phyloP scores from a whole-genome alignment of 2,113 vertebrate genomes.

The Tenebrosternarchus preto region DNA sequence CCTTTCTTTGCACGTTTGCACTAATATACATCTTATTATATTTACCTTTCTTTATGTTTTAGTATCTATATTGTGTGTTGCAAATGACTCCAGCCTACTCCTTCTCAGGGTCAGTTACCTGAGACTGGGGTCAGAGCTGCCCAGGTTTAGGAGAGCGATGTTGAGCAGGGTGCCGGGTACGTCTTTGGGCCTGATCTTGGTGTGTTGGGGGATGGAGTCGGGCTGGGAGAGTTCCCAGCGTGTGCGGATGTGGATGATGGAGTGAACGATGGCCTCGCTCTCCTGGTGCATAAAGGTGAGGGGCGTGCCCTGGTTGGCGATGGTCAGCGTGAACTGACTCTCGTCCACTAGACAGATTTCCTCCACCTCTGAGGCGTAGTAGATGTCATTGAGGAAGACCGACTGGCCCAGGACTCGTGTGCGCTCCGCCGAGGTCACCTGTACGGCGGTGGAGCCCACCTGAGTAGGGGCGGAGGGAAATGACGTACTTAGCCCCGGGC shows the following conservation, averaged over 20 bases:
- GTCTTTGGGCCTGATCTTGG: conserved; percentile 96
- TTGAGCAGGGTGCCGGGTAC: conserved; percentile 95
- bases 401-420: conserved; percentile 93
- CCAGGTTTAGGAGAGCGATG: conserved; percentile 95
- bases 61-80: too few relatives aligned
- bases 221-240: conserved; percentile 96
- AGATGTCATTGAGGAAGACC: conserved; percentile 94
- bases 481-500: too few relatives aligned
- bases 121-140: conserved; percentile 96
- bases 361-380: conserved; percentile 97
- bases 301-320: conserved; percentile 95
- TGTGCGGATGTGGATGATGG: conserved; percentile 94
- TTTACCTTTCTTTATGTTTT: too few relatives aligned
- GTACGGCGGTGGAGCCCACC: conserved; percentile 95
- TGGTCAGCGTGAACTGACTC: conserved; percentile 96
- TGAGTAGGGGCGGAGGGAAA: conserved; percentile 56
- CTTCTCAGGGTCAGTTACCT: conserved; percentile 68
- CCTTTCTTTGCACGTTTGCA: too few relatives aligned
- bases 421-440: conserved; percentile 93
- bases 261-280: conserved; percentile 96
- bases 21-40: too few relatives aligned
- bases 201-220: conserved; percentile 97
- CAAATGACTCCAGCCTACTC: too few relatives aligned
- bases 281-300: conserved; percentile 99
- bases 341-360: conserved; percentile 97